A percentile compares a stretch with the other conserved stretches of the same genome.
Evolutionary conservation across 2,797 vertebrate species (phyloP).

Genomic region (Saxicola maurus): DNA sequence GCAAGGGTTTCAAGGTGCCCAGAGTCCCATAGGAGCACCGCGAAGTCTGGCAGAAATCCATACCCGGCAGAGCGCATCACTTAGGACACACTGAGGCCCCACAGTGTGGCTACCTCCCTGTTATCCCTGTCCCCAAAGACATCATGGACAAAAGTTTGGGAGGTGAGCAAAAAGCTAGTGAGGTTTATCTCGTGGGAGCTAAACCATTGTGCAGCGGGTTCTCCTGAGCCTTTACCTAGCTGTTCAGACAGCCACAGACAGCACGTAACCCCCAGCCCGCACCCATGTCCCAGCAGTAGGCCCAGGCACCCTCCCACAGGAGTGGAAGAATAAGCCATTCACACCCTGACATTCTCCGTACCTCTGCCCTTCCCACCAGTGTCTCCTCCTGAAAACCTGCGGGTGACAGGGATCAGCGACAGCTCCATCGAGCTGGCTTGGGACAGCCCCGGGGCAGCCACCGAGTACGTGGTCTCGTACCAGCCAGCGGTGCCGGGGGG

Average conservation of each 20-base stretch:
- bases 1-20: not conserved
- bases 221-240: not conserved
- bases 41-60: not conserved
- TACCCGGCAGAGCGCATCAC: not conserved
- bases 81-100: not conserved
- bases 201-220: not conserved
- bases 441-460: constrained; percentile 84
- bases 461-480: constrained; percentile 91
- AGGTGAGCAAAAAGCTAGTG: not conserved
- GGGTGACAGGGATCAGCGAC: constrained; percentile 82
- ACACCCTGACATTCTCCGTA: constrained; percentile 40
- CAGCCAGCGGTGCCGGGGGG: constrained; percentile 80
- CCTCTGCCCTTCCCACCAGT: constrained; percentile 74
- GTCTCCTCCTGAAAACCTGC: constrained; percentile 86
- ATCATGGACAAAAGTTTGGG: accelerated
- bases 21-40: not conserved
- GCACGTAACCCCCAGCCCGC: not conserved
- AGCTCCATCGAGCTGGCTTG: constrained; percentile 87
- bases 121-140: not conserved
- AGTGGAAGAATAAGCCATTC: not conserved
- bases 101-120: not conserved
- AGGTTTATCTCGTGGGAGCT: not conserved
- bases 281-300: not conserved
- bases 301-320: accelerated
- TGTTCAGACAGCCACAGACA: not conserved